phyloP scores from a whole-genome alignment of 2,888 invertebrate species.

The Zygaena filipendulae region DNA sequence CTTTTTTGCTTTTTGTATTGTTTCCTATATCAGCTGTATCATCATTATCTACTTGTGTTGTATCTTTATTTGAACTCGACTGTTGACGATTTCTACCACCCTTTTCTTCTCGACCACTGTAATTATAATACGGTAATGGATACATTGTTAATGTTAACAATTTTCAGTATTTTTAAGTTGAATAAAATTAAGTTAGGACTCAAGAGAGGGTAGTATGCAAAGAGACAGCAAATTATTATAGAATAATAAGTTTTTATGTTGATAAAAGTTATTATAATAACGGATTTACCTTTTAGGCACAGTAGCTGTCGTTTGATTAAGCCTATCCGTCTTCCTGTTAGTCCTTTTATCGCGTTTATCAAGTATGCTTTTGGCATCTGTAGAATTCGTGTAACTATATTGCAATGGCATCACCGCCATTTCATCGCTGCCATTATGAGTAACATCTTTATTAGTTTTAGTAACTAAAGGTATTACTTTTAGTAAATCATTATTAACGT shows the following conservation, averaged over 20 bases:
- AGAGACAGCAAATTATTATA: too few species aligned
- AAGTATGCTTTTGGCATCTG: conserved; percentile 41
- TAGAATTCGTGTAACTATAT: conserved; percentile 48
- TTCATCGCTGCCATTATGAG: conserved; percentile 26
- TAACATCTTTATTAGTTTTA: conserved; percentile 20
- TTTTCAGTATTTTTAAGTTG: neutral
- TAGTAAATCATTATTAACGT: conserved; percentile 30
- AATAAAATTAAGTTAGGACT: too few species aligned
- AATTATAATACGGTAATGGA: conserved; percentile 10
- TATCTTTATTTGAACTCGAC: conserved; percentile 24
- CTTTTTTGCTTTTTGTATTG: conserved; percentile 47
- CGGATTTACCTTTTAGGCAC: conserved; percentile 63
- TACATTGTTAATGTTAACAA: neutral
- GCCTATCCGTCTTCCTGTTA: conserved; percentile 57
- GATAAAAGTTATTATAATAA: too few species aligned
- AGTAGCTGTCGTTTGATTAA: conserved; percentile 60
- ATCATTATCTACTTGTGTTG: conserved; percentile 18
- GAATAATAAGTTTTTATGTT: too few species aligned
- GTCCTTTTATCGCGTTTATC: conserved; percentile 60
- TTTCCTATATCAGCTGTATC: conserved; percentile 28
- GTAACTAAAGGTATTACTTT: conserved; percentile 45
- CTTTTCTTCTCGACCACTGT: conserved; percentile 56
- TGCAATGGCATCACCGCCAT: conserved; percentile 43
- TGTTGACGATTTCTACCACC: conserved; percentile 41
- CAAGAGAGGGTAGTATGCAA: too few species aligned